These are phyloP conservation scores for Aporophyla nigra DNA, from an alignment of 2,888 invertebrate species.

Conservation along the genomic window DNA sequence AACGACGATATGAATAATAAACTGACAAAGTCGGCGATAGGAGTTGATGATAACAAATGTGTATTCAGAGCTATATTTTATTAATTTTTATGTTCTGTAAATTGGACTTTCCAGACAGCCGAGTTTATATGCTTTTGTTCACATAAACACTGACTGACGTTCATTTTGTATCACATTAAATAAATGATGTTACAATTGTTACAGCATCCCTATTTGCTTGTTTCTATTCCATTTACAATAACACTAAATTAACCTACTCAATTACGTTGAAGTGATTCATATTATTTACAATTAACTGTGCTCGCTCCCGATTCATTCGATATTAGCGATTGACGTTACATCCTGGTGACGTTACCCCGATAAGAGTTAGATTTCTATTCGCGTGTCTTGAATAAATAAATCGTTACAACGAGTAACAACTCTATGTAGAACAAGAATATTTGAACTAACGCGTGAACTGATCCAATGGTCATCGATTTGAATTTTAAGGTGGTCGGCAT, in stretches of 20 bases:
- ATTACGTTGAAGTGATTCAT: conserved; percentile 21
- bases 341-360: conserved; percentile 39
- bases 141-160: neutral
- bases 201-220: neutral
- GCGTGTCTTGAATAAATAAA: conserved; percentile 33
- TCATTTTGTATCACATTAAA: neutral
- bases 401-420: conserved; percentile 21
- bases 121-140: conserved; percentile 16
- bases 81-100: conserved; percentile 29
- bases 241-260: conserved; percentile 16
- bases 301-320: conserved; percentile 17
- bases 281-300: conserved; percentile 10
- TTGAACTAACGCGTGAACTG: conserved; percentile 22
- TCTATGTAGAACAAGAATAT: conserved; percentile 1
- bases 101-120: conserved; percentile 32
- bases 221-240: neutral
- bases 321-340: conserved; percentile 21
- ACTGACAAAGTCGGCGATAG: conserved; percentile 44
- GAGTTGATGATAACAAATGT: conserved; percentile 37
- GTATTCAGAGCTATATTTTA: conserved; percentile 24
- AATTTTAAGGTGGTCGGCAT: neutral
- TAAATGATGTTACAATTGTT: neutral
- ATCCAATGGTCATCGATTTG: conserved; percentile 19
- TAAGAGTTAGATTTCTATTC: conserved; percentile 41
- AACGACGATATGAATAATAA: conserved; percentile 47